A percentile compares a stretch with the other conserved stretches of the same genome.
phyloP scores from a whole-genome alignment of 37 sponge, comb jelly and placozoan species.

The Cladorhizidae sp. region DNA sequence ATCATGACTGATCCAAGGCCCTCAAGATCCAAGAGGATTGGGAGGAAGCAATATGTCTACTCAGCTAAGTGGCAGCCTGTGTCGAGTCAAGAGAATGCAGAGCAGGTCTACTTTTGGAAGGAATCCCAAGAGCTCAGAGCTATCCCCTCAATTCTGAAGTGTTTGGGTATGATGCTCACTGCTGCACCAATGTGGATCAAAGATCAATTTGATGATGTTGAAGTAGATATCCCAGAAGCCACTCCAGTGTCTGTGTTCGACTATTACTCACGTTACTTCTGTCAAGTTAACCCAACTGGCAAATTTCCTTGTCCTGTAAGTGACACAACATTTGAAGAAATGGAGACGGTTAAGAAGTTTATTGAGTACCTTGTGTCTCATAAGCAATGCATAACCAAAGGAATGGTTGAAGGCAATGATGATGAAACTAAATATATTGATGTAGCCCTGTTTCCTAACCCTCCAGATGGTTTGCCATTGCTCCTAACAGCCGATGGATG shows the following conservation, averaged over 20 bases:
- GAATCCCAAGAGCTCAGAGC: background rate
- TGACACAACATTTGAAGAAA: background rate
- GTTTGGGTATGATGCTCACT: conserved; percentile 48
- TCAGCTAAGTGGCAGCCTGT: conserved; percentile 2
- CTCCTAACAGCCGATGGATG: background rate
- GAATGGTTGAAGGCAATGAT: background rate
- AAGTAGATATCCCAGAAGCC: background rate
- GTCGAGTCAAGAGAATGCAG: background rate
- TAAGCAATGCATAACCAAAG: background rate
- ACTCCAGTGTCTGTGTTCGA: conserved; percentile 23
- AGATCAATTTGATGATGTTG: background rate
- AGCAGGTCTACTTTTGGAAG: conserved; percentile 25
- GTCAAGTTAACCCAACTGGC: too few relatives aligned
- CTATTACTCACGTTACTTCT: conserved; percentile 11
- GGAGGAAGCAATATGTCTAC: background rate
- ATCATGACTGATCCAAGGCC: too few relatives aligned
- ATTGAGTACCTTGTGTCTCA: background rate
- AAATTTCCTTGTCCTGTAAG: background rate
- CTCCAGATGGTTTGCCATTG: conserved; percentile 1
- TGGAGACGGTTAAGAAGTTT: too few relatives aligned
- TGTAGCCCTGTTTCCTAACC: background rate
- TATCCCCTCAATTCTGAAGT: conserved; percentile 20
- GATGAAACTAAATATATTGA: background rate
- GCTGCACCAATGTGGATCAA: conserved; percentile 41
- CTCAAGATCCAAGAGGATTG: too few relatives aligned